A percentile compares a stretch with the other conserved stretches of the same genome.
phyloP scores from a whole-genome alignment of 2,113 vertebrate species.

The Etia nguti region DNA sequence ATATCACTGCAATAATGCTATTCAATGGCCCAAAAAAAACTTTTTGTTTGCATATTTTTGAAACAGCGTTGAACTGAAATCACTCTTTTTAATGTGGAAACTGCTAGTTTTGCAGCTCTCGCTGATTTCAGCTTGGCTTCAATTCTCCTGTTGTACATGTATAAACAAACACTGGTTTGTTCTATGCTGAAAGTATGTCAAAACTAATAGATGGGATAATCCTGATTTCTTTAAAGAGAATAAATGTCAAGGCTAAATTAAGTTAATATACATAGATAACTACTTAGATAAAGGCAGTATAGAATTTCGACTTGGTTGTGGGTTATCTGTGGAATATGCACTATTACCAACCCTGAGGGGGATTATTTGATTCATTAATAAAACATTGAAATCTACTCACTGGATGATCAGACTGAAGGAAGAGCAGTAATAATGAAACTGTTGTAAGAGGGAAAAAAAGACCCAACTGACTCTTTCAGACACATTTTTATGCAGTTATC shows the following conservation, averaged over 20 bases:
- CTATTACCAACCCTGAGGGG: neutral
- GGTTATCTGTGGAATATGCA: neutral
- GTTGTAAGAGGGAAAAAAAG: neutral
- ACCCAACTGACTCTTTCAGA: neutral
- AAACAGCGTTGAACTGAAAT: neutral
- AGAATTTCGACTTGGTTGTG: neutral
- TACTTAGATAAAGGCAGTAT: neutral
- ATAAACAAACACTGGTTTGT: neutral
- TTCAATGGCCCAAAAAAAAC: neutral
- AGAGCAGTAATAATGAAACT: neutral
- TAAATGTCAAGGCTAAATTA: neutral
- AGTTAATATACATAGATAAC: neutral
- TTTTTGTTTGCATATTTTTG: neutral
- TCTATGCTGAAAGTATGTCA: neutral
- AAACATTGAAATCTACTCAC: neutral
- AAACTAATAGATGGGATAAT: neutral
- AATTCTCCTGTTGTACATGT: neutral
- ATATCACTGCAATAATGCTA: fast-evolving
- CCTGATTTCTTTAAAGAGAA: neutral
- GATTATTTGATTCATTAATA: neutral
- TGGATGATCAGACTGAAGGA: neutral
- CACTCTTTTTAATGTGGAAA: neutral
- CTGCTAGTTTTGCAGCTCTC: neutral
- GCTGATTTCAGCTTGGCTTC: neutral
- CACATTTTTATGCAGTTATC: neutral